A percentile compares a stretch with the other conserved stretches of the same genome.
Conservation (phyloP, 1,140 invertebrate genomes). For the Pomacea maculata region DNA sequence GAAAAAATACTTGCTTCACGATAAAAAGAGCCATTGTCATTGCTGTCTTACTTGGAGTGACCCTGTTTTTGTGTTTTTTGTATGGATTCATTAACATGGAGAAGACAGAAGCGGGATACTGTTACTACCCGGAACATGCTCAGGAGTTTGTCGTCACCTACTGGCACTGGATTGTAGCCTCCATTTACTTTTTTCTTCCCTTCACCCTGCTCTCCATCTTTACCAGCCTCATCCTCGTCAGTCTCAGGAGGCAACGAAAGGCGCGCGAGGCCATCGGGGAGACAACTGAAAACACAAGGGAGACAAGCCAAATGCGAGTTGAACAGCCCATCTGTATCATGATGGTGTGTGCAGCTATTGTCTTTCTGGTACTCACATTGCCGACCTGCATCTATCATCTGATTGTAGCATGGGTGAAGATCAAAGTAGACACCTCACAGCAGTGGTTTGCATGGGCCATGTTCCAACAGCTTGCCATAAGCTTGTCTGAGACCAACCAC, state of each 20-base stretch:
- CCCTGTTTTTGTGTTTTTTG: constrained; percentile 24
- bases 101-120: constrained; percentile 1
- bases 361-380: constrained; percentile 26
- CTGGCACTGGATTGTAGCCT: constrained; percentile 21
- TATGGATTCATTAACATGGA: background rate
- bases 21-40: constrained; percentile 28
- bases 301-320: background rate
- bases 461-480: constrained; percentile 20
- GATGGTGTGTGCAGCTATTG: constrained; percentile 24
- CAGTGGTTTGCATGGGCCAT: background rate
- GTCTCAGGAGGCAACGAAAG: background rate
- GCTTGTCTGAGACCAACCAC: constrained; percentile 29
- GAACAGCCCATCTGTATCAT: constrained; percentile 24
- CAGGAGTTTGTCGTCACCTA: background rate
- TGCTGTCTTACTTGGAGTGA: constrained; percentile 24
- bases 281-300: background rate
- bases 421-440: background rate
- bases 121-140: background rate
- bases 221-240: constrained; percentile 24
- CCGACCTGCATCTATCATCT: constrained; percentile 12
- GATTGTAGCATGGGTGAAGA: too few species aligned
- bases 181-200: constrained; percentile 20
- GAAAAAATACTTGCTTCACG: constrained; percentile 38
- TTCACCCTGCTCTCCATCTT: constrained; percentile 15
- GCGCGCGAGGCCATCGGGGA: background rate